phyloP scores from a whole-genome alignment of 2,113 vertebrate genomes.

The Catagonus wagneri region DNA sequence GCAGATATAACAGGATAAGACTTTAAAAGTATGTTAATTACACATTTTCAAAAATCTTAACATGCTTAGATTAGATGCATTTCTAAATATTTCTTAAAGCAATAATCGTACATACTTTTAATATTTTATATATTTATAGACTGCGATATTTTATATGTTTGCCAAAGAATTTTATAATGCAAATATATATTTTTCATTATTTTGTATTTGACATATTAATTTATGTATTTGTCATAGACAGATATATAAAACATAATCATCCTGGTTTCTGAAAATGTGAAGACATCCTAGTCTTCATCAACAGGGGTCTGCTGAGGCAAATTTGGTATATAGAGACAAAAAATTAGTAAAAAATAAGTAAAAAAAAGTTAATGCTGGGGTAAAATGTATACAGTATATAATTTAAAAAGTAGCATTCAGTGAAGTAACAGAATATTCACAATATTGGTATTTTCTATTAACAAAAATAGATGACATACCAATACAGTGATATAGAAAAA shows the following conservation, averaged over 20 bases:
- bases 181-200: background rate
- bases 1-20: background rate
- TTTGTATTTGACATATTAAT: background rate
- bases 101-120: background rate
- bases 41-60: background rate
- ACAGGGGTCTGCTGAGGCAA: background rate
- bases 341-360: background rate
- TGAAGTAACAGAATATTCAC: background rate
- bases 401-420: background rate
- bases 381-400: background rate
- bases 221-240: background rate
- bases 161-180: background rate
- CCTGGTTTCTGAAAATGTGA: background rate
- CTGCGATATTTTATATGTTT: background rate
- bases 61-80: background rate
- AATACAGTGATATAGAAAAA: background rate
- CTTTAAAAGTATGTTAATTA: background rate
- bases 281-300: background rate
- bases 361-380: too few relatives aligned
- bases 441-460: background rate
- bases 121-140: background rate
- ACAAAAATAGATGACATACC: background rate
- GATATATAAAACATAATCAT: background rate
- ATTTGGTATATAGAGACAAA: background rate
- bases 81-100: background rate